Base-by-base conservation (phyloP, 2,888 invertebrate genomes). In the Drosophila pullipes region DNA sequence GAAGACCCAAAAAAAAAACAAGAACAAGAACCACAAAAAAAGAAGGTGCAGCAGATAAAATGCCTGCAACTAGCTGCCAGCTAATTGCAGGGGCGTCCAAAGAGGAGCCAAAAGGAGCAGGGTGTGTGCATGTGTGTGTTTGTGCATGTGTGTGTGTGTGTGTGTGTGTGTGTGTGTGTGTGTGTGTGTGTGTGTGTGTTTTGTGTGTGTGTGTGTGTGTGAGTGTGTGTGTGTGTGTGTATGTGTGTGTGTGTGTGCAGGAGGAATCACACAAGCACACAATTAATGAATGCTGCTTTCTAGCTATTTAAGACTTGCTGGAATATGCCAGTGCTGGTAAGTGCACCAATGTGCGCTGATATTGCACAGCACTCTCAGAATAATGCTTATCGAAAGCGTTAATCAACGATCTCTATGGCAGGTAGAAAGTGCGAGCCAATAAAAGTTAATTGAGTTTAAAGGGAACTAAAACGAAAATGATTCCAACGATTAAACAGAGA, bases 11-110 rank as follows among this genome's bases (percentile, higher is more conserved):
- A 70, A 69, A 67, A 81, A 67, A 81, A 70, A 67, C 44, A 33
- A 62, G 55, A 49, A 57, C 18, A 18, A 54, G 31, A 22, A 53
- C 53, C 33, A 25, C 11, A 25, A n/a, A 6, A 35, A n/a, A 53
- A 16, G 44, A 49, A 61, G 31, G 39, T 33, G 47, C 53, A 47
- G 10, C 55, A 69, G 58, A 65, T 72, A 67, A 75, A 74, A 59
- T 70, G 59, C 53, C 39, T 52, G 57, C 62, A 63, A 63, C 75
- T 66, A 69, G 76, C 60, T 53, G 65, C 69, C 78, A 83, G 78
- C 83, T 90, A 90, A 89, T 90, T 85, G 86, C 67, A 72, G 50
- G 18, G 55, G 54, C 33, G 22, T 25, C 13, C 57, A 57, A 57
- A n/a, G n/a, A 59, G 50, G 35, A 44, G 37, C 31, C 30, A 31